phyloP scores from a whole-genome alignment of 2,113 vertebrate genomes.

The Collichthys lucidus region DNA sequence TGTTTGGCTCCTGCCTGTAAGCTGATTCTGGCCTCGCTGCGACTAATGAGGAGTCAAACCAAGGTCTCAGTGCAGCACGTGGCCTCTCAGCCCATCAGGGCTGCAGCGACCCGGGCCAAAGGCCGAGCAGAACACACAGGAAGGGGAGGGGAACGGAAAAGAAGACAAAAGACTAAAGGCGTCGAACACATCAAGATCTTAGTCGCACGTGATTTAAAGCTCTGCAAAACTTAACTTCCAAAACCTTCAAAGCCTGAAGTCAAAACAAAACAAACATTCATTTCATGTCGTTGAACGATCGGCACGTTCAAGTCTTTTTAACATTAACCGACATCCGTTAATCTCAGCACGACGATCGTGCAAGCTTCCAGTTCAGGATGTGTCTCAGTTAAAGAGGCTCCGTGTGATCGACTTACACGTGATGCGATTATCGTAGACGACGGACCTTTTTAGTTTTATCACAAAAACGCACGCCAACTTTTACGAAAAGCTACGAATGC shows the following conservation, averaged over 20 bases:
- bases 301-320: background rate
- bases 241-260: background rate
- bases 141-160: background rate
- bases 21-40: slow-evolving; percentile 12
- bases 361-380: background rate
- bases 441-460: background rate
- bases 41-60: slow-evolving; percentile 32
- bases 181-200: slow-evolving; percentile 30
- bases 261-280: background rate
- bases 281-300: background rate
- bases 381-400: background rate
- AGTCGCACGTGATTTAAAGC: slow-evolving; percentile 24
- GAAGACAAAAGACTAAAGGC: background rate
- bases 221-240: too few species aligned
- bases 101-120: background rate
- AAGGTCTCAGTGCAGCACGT: slow-evolving; percentile 44
- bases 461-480: background rate
- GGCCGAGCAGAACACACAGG: background rate
- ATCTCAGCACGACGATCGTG: background rate
- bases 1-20: slow-evolving; percentile 36
- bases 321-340: background rate
- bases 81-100: background rate
- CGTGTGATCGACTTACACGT: background rate
- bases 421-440: background rate
- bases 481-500: background rate